These are phyloP conservation scores for Sus cebifrons DNA, from an alignment of 2,797 vertebrate species.

Conservation along the genomic window DNA sequence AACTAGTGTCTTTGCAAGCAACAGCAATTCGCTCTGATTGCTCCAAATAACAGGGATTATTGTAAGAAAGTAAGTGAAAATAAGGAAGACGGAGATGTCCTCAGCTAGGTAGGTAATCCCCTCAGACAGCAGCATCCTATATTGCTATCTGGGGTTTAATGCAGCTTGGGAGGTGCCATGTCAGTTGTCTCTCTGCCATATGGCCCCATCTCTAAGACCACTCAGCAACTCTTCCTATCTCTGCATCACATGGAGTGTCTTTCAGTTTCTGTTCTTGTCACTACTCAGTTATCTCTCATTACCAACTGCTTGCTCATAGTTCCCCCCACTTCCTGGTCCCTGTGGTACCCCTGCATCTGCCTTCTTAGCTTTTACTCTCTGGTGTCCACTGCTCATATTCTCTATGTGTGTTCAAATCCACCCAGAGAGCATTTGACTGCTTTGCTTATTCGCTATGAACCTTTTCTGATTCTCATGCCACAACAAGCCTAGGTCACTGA, in stretches of 20 bases:
- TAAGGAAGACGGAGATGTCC: background rate
- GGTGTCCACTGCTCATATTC: background rate
- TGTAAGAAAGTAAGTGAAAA: background rate
- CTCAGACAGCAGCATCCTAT: background rate
- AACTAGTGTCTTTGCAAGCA: background rate
- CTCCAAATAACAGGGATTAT: background rate
- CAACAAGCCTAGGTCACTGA: background rate
- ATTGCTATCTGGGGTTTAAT: background rate
- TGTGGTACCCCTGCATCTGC: background rate
- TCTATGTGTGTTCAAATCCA: background rate
- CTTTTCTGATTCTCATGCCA: slow-evolving; percentile 43
- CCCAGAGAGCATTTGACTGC: background rate
- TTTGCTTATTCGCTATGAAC: background rate
- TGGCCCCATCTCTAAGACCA: background rate
- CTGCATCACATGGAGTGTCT: background rate
- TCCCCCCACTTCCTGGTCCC: background rate
- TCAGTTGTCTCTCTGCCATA: background rate
- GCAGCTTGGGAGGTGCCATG: background rate
- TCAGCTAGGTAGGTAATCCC: background rate
- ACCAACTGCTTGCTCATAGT: background rate
- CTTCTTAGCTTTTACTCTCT: background rate
- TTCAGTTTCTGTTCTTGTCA: background rate
- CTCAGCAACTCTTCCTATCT: background rate
- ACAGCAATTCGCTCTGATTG: background rate
- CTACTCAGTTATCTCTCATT: background rate